Evolutionary conservation across 2,888 invertebrate species (phyloP).

Genomic region (Zhengitettix transpicula): DNA sequence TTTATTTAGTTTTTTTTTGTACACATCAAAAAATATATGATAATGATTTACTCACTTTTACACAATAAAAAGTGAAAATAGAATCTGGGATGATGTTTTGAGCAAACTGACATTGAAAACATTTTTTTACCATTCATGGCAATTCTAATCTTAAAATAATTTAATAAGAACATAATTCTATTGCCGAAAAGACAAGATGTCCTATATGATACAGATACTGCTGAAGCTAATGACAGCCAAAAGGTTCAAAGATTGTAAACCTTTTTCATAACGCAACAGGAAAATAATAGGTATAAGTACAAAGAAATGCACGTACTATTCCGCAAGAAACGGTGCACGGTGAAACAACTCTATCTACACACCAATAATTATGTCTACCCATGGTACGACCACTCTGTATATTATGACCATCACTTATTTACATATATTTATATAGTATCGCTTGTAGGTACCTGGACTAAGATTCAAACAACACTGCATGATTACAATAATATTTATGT

Average conservation of each 20-base stretch:
- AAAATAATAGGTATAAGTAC: constrained; percentile 7
- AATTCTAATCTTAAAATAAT: constrained; percentile 7
- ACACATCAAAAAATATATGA: constrained; percentile 17
- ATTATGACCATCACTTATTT: constrained; percentile 6
- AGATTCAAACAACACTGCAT: constrained; percentile 14
- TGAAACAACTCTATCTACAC: constrained; percentile 7
- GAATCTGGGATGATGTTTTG: constrained; percentile 16
- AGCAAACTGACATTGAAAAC: constrained; percentile 16
- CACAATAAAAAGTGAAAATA: constrained; percentile 16
- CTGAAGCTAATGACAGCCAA: not conserved
- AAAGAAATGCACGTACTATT: constrained; percentile 4
- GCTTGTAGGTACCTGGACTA: constrained; percentile 14
- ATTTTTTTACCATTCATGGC: constrained; percentile 9
- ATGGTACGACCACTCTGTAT: constrained; percentile 2
- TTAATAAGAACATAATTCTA: constrained; percentile 5
- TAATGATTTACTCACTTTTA: constrained; percentile 13
- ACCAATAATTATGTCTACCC: constrained; percentile 1
- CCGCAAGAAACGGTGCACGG: constrained; percentile 6
- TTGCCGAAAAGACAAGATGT: constrained; percentile 2
- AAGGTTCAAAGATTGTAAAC: not conserved
- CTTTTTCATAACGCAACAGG: not conserved
- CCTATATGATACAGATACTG: not conserved
- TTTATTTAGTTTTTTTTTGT: constrained; percentile 11
- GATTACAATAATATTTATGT: constrained; percentile 13
- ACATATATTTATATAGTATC: constrained; percentile 12